These are phyloP conservation scores for Onchidella celtica DNA, from an alignment of 2,888 invertebrate species.

Conservation along the genomic window DNA sequence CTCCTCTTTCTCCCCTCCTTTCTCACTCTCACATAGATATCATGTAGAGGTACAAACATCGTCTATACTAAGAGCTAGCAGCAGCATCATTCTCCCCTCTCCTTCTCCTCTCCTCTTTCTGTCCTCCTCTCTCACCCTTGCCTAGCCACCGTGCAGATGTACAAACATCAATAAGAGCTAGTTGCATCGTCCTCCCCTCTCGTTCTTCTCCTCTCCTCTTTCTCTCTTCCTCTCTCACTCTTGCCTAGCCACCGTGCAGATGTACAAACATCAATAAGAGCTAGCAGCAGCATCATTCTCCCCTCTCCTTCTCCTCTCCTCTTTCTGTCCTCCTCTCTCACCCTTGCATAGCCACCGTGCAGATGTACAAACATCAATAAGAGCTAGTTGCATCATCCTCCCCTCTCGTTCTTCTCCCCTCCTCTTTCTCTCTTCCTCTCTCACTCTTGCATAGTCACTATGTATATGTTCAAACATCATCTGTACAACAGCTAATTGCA, in stretches of 20 bases:
- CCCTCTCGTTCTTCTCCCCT: background rate
- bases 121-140: background rate
- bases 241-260: too few species aligned
- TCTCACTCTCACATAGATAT: too few species aligned
- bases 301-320: slow-evolving; percentile 2
- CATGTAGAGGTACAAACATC: too few species aligned
- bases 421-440: slow-evolving; percentile 14
- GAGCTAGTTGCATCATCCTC: background rate
- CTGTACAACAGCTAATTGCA: background rate
- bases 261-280: background rate
- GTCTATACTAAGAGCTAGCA: too few species aligned
- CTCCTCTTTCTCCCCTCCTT: too few species aligned
- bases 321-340: slow-evolving; percentile 10
- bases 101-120: background rate
- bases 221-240: slow-evolving; percentile 19
- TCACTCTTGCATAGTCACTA: background rate
- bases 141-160: too few species aligned
- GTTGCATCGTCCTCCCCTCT: background rate
- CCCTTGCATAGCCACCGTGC: too few species aligned
- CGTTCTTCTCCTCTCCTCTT: background rate
- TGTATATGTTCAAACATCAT: too few species aligned
- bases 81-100: background rate
- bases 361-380: too few species aligned
- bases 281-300: background rate
- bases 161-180: background rate